Evolutionary conservation across 2,797 vertebrate genomes (phyloP).

Genomic region (Anguilla anguilla): DNA sequence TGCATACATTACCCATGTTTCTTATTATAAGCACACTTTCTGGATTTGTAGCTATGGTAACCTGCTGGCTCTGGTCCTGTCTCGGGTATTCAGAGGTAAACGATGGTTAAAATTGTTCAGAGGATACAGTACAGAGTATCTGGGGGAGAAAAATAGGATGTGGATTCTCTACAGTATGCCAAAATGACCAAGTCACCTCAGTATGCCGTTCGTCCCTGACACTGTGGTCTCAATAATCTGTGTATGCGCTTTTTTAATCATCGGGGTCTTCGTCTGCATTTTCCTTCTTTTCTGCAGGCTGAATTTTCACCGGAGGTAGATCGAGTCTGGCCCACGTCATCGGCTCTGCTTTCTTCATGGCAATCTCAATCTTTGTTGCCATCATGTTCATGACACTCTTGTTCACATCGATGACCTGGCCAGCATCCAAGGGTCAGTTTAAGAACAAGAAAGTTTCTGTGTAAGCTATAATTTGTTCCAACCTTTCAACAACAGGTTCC

Average conservation of each 20-base stretch:
- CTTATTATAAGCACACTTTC: neutral
- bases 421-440: neutral
- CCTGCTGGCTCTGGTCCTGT: neutral
- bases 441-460: neutral
- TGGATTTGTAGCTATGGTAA: constrained; percentile 2
- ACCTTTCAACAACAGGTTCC: neutral
- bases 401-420: constrained; percentile 87
- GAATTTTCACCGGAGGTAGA: constrained; percentile 73
- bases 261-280: constrained; percentile 58
- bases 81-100: constrained; percentile 6
- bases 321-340: constrained; percentile 93
- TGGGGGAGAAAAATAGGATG: neutral
- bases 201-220: neutral
- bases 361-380: constrained; percentile 90
- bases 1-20: neutral
- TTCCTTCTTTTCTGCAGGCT: constrained; percentile 55
- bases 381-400: constrained; percentile 91
- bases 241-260: neutral
- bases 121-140: neutral
- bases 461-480: neutral
- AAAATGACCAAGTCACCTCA: neutral
- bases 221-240: neutral
- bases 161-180: constrained; percentile 6
- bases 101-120: neutral
- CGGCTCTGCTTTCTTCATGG: constrained; percentile 90